phyloP scores from a whole-genome alignment of 2,113 vertebrate genomes.

The Odobenus rosmarus region DNA sequence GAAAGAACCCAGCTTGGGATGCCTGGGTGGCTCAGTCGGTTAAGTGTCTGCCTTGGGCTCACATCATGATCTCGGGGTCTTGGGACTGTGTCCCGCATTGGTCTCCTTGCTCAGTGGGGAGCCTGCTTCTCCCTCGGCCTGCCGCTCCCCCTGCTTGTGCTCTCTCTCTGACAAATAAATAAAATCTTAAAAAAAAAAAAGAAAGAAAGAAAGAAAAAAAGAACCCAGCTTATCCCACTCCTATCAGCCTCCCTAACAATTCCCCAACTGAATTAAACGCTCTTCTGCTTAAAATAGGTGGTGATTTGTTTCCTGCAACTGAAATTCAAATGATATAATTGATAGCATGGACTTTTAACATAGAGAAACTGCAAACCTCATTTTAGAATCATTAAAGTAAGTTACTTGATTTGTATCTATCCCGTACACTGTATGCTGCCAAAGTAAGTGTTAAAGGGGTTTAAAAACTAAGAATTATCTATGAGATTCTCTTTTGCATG shows the following conservation, averaged over 20 bases:
- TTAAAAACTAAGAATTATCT: conserved; percentile 1
- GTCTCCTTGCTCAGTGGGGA: not conserved
- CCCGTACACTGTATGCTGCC: not conserved
- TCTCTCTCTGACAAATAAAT: not conserved
- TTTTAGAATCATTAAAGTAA: conserved; percentile 45
- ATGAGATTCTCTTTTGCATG: not conserved
- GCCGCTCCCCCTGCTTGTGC: not conserved
- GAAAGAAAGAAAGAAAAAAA: not conserved
- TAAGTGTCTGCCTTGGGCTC: not conserved
- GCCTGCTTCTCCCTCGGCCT: not conserved
- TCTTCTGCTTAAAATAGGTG: conserved; percentile 14
- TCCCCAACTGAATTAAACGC: not conserved
- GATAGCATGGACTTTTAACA: not conserved
- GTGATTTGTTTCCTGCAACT: not conserved
- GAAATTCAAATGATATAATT: not conserved
- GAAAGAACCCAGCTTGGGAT: not conserved
- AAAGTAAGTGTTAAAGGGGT: not conserved
- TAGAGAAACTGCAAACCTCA: not conserved
- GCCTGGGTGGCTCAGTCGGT: not conserved
- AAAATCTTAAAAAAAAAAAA: not conserved
- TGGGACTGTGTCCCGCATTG: not conserved
- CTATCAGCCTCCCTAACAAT: not conserved
- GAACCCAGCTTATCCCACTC: not conserved
- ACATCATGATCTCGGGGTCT: not conserved
- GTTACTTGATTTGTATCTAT: not conserved